These are phyloP conservation scores for Mustela nigripes DNA, from an alignment of 2,113 vertebrate genomes.

Conservation along the genomic window DNA sequence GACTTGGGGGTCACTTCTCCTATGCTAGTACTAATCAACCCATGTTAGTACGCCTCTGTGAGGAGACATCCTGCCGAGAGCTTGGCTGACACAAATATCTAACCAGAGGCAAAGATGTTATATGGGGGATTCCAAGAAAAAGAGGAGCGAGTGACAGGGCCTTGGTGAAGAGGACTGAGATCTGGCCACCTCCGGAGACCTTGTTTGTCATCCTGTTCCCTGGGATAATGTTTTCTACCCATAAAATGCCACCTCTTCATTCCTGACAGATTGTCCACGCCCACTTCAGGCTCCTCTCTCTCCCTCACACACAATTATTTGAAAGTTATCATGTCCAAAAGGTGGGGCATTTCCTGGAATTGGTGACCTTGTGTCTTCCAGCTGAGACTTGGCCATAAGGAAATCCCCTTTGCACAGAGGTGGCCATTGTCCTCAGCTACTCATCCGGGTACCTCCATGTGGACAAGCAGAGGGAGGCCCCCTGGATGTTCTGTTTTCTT, in stretches of 20 bases:
- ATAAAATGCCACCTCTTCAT: not conserved
- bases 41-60: rapidly evolving
- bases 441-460: not conserved
- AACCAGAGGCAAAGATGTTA: not conserved
- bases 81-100: not conserved
- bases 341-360: slow-evolving; percentile 68
- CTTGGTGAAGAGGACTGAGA: not conserved
- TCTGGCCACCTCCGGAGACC: not conserved
- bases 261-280: not conserved
- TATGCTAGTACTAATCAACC: not conserved
- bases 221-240: not conserved
- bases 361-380: slow-evolving; percentile 48
- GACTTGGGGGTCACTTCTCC: not conserved
- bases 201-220: not conserved
- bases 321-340: slow-evolving; percentile 16
- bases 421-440: not conserved
- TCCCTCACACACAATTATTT: not conserved
- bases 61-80: not conserved
- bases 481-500: not conserved
- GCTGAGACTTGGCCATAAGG: slow-evolving; percentile 50
- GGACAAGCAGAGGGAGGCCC: not conserved
- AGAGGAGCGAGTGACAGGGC: not conserved
- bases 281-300: not conserved
- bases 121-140: not conserved
- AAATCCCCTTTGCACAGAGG: slow-evolving; percentile 51